A percentile compares a stretch with the other conserved stretches of the same genome.
These are phyloP conservation scores for Sebastes baramenuke DNA, from an alignment of 2,797 vertebrate genomes.

Conservation along the genomic window DNA sequence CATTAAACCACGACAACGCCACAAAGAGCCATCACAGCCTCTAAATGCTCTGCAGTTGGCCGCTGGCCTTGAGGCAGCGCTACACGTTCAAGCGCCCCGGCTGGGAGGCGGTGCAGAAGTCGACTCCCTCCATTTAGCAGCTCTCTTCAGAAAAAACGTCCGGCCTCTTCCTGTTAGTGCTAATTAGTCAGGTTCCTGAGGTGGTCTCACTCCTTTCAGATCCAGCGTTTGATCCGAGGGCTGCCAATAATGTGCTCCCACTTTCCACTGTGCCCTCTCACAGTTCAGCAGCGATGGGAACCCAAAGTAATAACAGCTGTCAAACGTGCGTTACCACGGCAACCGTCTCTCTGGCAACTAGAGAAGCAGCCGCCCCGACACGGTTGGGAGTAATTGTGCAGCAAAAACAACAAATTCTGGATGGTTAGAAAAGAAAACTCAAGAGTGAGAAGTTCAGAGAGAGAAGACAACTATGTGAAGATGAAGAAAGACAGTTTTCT, in stretches of 20 bases:
- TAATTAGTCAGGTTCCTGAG: constrained; percentile 70
- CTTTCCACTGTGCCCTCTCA: constrained; percentile 65
- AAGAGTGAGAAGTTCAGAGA: constrained; percentile 32
- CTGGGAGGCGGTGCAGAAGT: constrained; percentile 34
- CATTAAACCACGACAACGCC: constrained; percentile 62
- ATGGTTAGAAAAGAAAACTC: neutral
- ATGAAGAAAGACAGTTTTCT: constrained; percentile 3
- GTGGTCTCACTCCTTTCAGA: constrained; percentile 64
- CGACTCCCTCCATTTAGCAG: constrained; percentile 35
- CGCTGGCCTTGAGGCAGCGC: constrained; percentile 26
- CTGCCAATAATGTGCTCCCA: constrained; percentile 18
- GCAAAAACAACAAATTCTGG: constrained; percentile 24
- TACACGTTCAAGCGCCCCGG: constrained; percentile 21
- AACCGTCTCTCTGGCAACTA: constrained; percentile 79
- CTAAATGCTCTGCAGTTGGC: constrained; percentile 49
- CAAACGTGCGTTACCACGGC: constrained; percentile 82
- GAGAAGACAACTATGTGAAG: constrained; percentile 29
- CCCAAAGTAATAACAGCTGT: constrained; percentile 81
- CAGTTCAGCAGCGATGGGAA: constrained; percentile 48
- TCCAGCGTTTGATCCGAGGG: constrained; percentile 50
- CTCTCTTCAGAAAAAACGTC: constrained; percentile 17
- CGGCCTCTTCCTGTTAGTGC: constrained; percentile 59
- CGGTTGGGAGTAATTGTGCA: constrained; percentile 13
- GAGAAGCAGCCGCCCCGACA: constrained; percentile 37
- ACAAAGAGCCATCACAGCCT: constrained; percentile 50